Percentiles rank a stretch among this genome's conserved stretches.
Evolutionary conservation across 2,113 vertebrate species (phyloP).

Genomic region (Abramis brama): DNA sequence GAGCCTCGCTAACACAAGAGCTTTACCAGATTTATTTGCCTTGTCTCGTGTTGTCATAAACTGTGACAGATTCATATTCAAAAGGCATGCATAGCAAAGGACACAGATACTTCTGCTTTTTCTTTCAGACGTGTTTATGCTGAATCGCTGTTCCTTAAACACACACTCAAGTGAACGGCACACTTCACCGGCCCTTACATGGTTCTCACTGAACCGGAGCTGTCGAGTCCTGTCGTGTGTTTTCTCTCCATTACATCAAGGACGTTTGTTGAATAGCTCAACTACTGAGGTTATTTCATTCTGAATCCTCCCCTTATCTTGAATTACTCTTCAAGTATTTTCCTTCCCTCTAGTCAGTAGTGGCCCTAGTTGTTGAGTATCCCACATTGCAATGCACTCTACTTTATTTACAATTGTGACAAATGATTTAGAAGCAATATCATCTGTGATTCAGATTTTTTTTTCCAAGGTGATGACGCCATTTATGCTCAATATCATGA

Average conservation of each 20-base stretch:
- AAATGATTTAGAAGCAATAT: background rate
- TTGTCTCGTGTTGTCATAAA: background rate
- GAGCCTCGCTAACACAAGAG: background rate
- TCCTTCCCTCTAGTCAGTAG: background rate
- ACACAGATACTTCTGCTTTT: constrained; percentile 46
- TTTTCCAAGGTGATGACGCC: background rate
- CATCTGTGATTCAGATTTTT: background rate
- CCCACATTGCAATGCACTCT: background rate
- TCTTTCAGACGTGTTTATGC: constrained; percentile 38
- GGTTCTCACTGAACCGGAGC: constrained; percentile 4
- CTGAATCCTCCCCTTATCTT: background rate
- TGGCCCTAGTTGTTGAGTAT: background rate
- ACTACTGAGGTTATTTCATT: background rate
- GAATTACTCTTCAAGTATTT: background rate
- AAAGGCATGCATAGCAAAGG: constrained; percentile 33
- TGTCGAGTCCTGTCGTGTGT: background rate
- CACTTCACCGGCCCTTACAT: constrained; percentile 36
- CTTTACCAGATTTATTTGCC: background rate
- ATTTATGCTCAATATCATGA: background rate
- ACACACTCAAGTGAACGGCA: constrained; percentile 10
- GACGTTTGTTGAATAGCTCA: background rate
- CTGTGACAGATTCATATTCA: constrained; percentile 22
- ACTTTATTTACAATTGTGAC: background rate
- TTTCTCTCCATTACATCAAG: background rate
- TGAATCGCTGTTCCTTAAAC: constrained; percentile 31